phyloP scores from a whole-genome alignment of 2,797 vertebrate genomes.

The Cephalopachus bancanus region DNA sequence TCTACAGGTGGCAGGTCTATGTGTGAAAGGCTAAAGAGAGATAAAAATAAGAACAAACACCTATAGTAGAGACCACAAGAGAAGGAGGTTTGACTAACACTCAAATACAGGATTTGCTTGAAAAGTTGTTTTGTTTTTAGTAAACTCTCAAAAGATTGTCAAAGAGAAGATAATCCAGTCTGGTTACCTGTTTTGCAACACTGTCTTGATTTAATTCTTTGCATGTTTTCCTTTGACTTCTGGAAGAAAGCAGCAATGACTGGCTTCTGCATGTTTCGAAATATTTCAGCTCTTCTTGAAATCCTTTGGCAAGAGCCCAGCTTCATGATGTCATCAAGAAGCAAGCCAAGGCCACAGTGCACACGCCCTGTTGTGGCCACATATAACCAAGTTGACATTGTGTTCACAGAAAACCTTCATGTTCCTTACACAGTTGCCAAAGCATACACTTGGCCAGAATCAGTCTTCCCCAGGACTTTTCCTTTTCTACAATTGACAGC shows the following conservation, averaged over 20 bases:
- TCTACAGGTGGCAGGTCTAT: not conserved
- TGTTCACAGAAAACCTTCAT: not conserved
- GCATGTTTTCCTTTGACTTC: not conserved
- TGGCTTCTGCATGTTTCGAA: slow-evolving; percentile 45
- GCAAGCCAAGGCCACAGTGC: slow-evolving; percentile 53
- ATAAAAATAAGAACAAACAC: not conserved
- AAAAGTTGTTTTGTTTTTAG: not conserved
- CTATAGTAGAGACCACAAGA: not conserved
- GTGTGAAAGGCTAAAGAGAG: not conserved
- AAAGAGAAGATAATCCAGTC: not conserved
- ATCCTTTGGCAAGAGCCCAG: slow-evolving; percentile 47
- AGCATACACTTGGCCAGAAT: not conserved
- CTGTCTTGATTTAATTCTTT: not conserved
- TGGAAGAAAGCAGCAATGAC: not conserved
- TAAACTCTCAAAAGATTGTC: not conserved
- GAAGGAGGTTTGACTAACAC: not conserved
- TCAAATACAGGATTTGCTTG: not conserved
- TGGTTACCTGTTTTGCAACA: not conserved
- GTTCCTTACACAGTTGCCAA: not conserved
- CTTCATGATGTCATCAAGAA: slow-evolving; percentile 65
- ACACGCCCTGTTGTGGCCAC: not conserved
- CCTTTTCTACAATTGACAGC: not conserved
- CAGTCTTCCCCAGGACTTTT: not conserved
- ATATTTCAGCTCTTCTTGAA: slow-evolving; percentile 31
- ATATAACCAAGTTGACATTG: not conserved